phyloP scores from a whole-genome alignment of 2,888 invertebrate species.

The Crossocerus cetratus region DNA sequence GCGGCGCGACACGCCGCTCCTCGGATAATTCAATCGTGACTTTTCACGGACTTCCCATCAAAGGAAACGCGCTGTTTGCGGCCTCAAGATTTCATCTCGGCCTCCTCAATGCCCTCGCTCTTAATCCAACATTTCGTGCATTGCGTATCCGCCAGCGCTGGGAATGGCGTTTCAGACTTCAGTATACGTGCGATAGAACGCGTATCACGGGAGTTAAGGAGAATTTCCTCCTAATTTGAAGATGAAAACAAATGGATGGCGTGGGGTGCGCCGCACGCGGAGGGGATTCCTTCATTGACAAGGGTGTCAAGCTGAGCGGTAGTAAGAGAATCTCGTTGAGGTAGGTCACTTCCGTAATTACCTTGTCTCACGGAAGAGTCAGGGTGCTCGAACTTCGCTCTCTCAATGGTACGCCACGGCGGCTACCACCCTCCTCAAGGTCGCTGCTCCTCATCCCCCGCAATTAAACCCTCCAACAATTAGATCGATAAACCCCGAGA shows the following conservation, averaged over 20 bases:
- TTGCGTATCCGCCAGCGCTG: no score
- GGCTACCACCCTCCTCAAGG: constrained; percentile 56
- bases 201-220: background rate
- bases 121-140: constrained; percentile 10
- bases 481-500: constrained; percentile 62
- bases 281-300: constrained; percentile 55
- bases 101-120: constrained; percentile 25
- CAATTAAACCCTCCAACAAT: constrained; percentile 65
- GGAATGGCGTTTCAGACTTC: no score
- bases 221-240: background rate
- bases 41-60: constrained; percentile 63
- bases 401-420: constrained; percentile 17
- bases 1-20: constrained; percentile 32
- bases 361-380: constrained; percentile 69
- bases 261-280: constrained; percentile 29
- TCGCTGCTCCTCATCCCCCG: constrained; percentile 59
- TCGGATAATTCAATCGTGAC: constrained; percentile 63
- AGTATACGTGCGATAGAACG: background rate
- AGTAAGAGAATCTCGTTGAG: constrained; percentile 60
- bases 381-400: constrained; percentile 56
- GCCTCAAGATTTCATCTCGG: constrained; percentile 48
- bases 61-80: constrained; percentile 56
- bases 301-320: constrained; percentile 33
- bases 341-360: constrained; percentile 71
- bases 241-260: constrained; percentile 33